Percentiles rank a stretch among this genome's conserved stretches.
phyloP scores from a whole-genome alignment of 2,113 vertebrate species.

The Labeo rohita region DNA sequence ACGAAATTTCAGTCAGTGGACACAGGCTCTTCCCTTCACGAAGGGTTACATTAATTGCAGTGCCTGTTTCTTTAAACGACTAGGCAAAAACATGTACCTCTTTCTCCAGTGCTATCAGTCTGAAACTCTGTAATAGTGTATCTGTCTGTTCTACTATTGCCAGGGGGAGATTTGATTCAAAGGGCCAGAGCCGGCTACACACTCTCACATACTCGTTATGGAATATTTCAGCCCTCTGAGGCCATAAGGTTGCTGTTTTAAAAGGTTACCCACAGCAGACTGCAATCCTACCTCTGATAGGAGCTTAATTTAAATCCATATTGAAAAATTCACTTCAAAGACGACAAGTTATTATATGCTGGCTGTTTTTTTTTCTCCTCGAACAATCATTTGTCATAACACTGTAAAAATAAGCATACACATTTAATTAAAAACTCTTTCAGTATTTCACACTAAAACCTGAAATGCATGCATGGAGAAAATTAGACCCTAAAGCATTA shows the following conservation, averaged over 20 bases:
- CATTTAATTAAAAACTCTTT: conserved; percentile 4
- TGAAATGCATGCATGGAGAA: not conserved
- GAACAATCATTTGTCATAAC: conserved; percentile 3
- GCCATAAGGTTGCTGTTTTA: conserved; percentile 50
- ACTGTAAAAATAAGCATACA: conserved; percentile 19
- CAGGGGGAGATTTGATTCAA: conserved; percentile 38
- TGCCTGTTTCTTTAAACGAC: conserved; percentile 39
- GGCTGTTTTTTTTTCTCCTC: not conserved
- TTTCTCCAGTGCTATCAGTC: conserved; percentile 28
- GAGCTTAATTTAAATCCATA: conserved; percentile 46
- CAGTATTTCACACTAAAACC: not conserved
- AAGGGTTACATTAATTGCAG: conserved; percentile 9
- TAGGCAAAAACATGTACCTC: conserved; percentile 30
- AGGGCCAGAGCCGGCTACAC: conserved; percentile 36
- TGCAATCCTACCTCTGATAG: conserved; percentile 38
- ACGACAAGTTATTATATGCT: conserved; percentile 17
- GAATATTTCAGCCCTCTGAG: conserved; percentile 45
- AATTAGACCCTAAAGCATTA: conserved; percentile 11
- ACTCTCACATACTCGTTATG: conserved; percentile 40
- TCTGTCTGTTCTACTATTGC: conserved; percentile 40
- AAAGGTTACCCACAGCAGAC: conserved; percentile 48
- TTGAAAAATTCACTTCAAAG: conserved; percentile 41
- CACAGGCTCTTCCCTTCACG: not conserved
- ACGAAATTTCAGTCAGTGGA: not conserved
- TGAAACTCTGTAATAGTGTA: conserved; percentile 40